Base-by-base conservation (phyloP, 2,797 vertebrate species). In the Apodemus agrarius region DNA sequence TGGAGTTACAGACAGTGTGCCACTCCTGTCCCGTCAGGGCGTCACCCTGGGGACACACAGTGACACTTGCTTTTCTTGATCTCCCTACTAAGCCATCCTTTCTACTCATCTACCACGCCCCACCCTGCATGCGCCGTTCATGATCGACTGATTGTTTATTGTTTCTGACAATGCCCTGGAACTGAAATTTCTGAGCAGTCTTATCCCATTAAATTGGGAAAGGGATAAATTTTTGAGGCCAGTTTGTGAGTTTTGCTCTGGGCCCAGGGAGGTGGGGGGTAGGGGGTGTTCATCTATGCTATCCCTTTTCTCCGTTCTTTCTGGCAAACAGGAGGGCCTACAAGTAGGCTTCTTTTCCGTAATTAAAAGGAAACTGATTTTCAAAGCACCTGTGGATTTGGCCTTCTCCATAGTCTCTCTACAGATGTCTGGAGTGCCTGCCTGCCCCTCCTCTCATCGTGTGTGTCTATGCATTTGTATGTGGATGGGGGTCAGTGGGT, bases 141-240 rank as follows among this genome's bases (percentile, higher is more conserved):
- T 49, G 78, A 61, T 24, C 40, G 85, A 14, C 31, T 43, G 63
- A 67, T 91, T 84, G 40, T 24, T 91, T 92, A 82, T 63, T 89
- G 29, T 96, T 97, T 93, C 65, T 59, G 65, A 93, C 80, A 94
- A 10, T 94, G 12, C 34, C 69, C 34, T 72, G 43, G 26, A 61
- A 79, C 46, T 40, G 89, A 57, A 29, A 93, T 94, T 93, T 96
- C 83, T 93, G 37, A 95, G 59, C 79, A 46, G 57, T 86, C 75
- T 87, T 52, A 93, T 75, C 40, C 84, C 93, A 54, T 93, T 96
- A 94, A 76, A 76, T 90, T 87, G 89, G 90, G 57, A 80, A 24
- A 90, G 19, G 61, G 63, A 69, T 63, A 90, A 34, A 84, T 59
- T 93, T 75, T 96, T 89, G 75, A 94, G 90, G 26, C 24, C 59